Evolutionary conservation across 1,140 invertebrate genomes (phyloP).

Genomic region (Drosophila varians): DNA sequence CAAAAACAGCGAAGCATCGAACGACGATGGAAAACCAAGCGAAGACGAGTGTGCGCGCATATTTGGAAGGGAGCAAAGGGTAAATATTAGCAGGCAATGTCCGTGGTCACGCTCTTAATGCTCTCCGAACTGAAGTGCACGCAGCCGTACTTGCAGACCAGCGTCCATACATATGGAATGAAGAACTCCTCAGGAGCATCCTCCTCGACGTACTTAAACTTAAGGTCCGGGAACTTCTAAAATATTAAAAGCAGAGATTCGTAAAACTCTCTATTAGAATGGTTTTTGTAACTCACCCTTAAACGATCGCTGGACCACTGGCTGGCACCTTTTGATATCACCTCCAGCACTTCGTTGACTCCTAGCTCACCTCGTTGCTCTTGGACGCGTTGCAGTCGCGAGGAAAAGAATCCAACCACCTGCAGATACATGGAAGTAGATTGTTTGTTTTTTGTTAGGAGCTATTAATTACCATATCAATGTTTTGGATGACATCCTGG

Average conservation of each 20-base stretch:
- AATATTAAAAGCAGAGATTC: constrained; percentile 57
- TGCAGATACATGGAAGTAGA: constrained; percentile 61
- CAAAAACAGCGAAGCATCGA: constrained; percentile 12
- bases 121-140: constrained; percentile 90
- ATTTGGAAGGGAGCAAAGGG: constrained; percentile 3
- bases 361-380: constrained; percentile 89
- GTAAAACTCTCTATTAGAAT: not conserved
- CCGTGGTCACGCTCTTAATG: constrained; percentile 84
- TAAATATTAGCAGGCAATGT: constrained; percentile 81
- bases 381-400: constrained; percentile 87
- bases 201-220: constrained; percentile 99
- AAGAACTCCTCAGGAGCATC: constrained; percentile 99
- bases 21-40: constrained; percentile 13
- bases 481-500: constrained; percentile 98
- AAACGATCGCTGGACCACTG: constrained; percentile 96
- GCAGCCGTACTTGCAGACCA: constrained; percentile 92
- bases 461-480: constrained; percentile 91
- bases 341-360: constrained; percentile 92
- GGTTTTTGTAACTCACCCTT: constrained; percentile 86
- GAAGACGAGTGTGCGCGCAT: constrained; percentile 17
- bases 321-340: constrained; percentile 93
- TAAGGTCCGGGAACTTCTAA: constrained; percentile 99
- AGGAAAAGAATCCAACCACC: constrained; percentile 95
- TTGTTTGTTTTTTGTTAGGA: too few relatives aligned
- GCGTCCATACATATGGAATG: constrained; percentile 98